A percentile compares a stretch with the other conserved stretches of the same genome.
Conservation (phyloP, 2,113 vertebrate species). For the Hypomesus transpacificus region DNA sequence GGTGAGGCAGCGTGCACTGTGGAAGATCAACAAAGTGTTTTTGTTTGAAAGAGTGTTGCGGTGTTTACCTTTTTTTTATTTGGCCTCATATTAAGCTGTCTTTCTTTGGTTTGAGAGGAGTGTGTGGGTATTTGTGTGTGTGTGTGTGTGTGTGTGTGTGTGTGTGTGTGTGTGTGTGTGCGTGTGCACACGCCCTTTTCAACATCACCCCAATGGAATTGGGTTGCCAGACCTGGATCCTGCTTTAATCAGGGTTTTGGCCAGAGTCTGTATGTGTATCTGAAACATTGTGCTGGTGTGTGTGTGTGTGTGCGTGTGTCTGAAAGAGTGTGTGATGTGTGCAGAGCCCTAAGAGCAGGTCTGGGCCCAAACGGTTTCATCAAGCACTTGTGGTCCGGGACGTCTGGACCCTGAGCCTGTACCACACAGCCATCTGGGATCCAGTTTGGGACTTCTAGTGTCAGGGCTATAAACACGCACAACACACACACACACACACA, state of each 20-base stretch:
- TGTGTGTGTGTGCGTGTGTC: constrained; percentile 19
- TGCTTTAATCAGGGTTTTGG: constrained; percentile 19
- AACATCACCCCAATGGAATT: constrained; percentile 28
- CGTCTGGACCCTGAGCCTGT: constrained; percentile 43
- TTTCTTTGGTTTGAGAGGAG: neutral
- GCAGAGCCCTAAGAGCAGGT: constrained; percentile 29
- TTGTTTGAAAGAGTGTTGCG: too few species aligned
- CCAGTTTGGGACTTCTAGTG: constrained; percentile 46
- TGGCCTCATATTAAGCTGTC: too few species aligned
- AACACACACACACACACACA: neutral
- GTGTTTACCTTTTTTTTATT: too few species aligned
- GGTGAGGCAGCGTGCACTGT: neutral
- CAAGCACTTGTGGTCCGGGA: neutral
- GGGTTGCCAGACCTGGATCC: constrained; percentile 1
- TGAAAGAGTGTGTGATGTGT: constrained; percentile 24
- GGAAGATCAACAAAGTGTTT: too few species aligned
- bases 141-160: neutral
- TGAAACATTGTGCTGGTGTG: constrained; percentile 6
- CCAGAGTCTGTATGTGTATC: constrained; percentile 23
- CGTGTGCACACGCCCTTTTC: neutral
- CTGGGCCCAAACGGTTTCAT: constrained; percentile 28
- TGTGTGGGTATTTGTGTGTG: constrained; percentile 1
- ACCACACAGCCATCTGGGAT: constrained; percentile 57
- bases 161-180: constrained; percentile 1
- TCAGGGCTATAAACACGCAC: constrained; percentile 40